Evolutionary conservation across 2,113 vertebrate genomes (phyloP).

Genomic region (Odocoileus virginianus): DNA sequence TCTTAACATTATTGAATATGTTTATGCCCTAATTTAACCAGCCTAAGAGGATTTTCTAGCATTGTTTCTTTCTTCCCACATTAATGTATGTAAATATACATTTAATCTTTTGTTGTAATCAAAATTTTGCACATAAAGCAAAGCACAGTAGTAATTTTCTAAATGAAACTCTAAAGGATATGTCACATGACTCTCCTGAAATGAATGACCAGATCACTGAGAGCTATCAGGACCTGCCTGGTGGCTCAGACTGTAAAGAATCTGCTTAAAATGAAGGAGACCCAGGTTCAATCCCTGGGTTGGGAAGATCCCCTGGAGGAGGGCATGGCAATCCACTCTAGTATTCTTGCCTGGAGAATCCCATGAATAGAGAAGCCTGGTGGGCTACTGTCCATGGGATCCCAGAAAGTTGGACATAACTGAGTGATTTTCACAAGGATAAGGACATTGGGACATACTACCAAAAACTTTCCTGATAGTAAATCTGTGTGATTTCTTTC

Average conservation of each 20-base stretch:
- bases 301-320: background rate
- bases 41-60: conserved; percentile 19
- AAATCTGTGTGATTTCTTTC: background rate
- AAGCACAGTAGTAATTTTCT: background rate
- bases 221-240: background rate
- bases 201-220: background rate
- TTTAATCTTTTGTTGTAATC: conserved; percentile 6
- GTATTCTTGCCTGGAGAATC: background rate
- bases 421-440: background rate
- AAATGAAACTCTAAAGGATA: background rate
- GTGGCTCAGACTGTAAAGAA: background rate
- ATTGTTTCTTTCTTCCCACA: background rate
- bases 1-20: conserved; percentile 6
- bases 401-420: background rate
- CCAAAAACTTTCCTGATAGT: background rate
- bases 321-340: background rate
- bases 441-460: background rate
- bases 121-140: background rate
- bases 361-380: background rate
- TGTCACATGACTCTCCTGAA: background rate
- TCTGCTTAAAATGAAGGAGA: background rate
- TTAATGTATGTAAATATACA: conserved; percentile 2
- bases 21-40: background rate
- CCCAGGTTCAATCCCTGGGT: background rate
- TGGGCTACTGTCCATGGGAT: background rate